Evolutionary conservation across 2,113 vertebrate genomes (phyloP).

Genomic region (Ranitomeya variabilis): DNA sequence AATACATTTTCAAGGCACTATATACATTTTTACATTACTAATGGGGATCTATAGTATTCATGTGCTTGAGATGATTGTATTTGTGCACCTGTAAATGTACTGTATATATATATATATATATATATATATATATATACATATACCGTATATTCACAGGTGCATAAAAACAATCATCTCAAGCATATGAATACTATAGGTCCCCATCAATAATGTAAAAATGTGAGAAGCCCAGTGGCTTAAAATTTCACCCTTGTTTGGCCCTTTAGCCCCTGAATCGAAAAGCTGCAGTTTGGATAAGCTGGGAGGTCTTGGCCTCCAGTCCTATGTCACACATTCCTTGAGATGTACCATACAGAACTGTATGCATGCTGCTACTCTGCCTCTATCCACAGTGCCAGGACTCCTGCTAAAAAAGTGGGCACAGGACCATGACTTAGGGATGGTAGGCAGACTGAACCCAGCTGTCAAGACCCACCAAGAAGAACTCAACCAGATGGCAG

Average conservation of each 20-base stretch:
- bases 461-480: constrained; percentile 37
- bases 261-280: neutral
- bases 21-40: no score
- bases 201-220: neutral
- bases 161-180: no score
- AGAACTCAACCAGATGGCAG: constrained; percentile 24
- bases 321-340: constrained; percentile 1
- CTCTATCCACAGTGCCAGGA: neutral
- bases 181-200: no score
- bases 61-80: no score
- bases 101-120: no score
- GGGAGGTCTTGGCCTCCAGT: constrained; percentile 35
- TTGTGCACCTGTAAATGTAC: no score
- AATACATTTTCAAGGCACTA: no score
- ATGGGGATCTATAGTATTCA: no score
- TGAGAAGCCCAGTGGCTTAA: neutral
- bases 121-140: no score
- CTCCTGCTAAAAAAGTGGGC: constrained; percentile 23
- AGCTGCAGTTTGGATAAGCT: neutral
- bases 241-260: neutral
- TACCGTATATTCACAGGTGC: no score
- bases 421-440: neutral
- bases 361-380: constrained; percentile 1
- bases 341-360: neutral
- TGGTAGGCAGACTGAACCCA: constrained; percentile 14